Evolutionary conservation across 2,888 invertebrate genomes (phyloP), one percentile per base, ranked within the genome.

Genomic region (Serripes groenlandicus): DNA sequence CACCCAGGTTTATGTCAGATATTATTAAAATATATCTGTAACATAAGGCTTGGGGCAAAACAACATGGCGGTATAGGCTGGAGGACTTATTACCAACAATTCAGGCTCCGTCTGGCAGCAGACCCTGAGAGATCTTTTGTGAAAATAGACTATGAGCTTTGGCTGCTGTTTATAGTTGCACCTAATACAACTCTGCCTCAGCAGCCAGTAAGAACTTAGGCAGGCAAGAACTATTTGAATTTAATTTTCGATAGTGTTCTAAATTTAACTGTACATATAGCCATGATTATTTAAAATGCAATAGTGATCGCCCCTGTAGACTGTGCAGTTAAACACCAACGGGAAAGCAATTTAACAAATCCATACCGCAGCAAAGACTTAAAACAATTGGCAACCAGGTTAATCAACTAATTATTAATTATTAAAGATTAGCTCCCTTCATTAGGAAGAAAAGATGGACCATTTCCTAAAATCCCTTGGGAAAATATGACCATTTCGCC

Each of bases 1-100:
- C 58, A 58, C 23, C 18, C 58, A 23, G 26, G 23, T 15, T 15
- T 15, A 58, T 23, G 2, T 15, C 58, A 58, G 23, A 28, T 23
- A 15, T 15, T 58, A 15, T 26, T 58, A 23, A 58, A 58, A 23
- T 58, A 58, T 23, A 23, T 58, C 18, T 23, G 58, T 28, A 58
- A 23, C 23, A 58, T 58, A 23, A 23, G 58, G 23, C 23, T 28
- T 11, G 58, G 26, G 11, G 23, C 58, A 11, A 28, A 58, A 15
- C 58, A 28, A 23, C 23, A 58, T 28, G 26, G 18, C 11, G 58
- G 28, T 23, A 23, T n/a, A 15, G 58, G 58, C 21, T 58, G 58
- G 58, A 58, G 58, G 58, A n/a, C 58, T 11, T 58, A 58, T 58
- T 21, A 58, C 58, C 26, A 58, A 26, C 58, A 58, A 58, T 58